phyloP scores from a whole-genome alignment of 2,797 vertebrate genomes.

The Gallinago solitaria region DNA sequence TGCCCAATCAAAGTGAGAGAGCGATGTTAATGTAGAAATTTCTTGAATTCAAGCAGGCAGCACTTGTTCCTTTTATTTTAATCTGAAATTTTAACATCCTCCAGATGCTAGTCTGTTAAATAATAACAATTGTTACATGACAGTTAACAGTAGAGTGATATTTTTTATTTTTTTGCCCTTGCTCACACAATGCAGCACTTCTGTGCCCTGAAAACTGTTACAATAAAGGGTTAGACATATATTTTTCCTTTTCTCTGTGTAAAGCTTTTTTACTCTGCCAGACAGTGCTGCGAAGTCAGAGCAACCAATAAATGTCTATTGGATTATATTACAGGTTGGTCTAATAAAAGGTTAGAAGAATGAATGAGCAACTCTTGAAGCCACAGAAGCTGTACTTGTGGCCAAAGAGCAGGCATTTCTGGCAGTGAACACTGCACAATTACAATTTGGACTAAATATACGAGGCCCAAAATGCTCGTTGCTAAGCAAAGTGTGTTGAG shows the following conservation, averaged over 20 bases:
- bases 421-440: background rate
- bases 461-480: constrained; percentile 44
- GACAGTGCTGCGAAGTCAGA: background rate
- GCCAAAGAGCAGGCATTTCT: constrained; percentile 17
- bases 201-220: constrained; percentile 10
- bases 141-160: constrained; percentile 41
- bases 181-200: background rate
- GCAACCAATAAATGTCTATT: constrained; percentile 14
- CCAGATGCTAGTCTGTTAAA: constrained; percentile 63
- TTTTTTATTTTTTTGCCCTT: background rate
- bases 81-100: constrained; percentile 53
- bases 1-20: constrained; percentile 53
- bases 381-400: constrained; percentile 11
- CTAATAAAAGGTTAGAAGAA: constrained; percentile 54
- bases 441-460: constrained; percentile 55
- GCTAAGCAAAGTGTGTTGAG: background rate
- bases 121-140: constrained; percentile 44
- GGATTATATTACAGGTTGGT: constrained; percentile 49
- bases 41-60: constrained; percentile 63
- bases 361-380: constrained; percentile 48
- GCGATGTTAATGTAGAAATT: constrained; percentile 46
- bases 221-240: background rate
- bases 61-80: constrained; percentile 61
- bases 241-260: background rate
- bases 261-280: constrained; percentile 13